Evolutionary conservation across 2,113 vertebrate genomes (phyloP), one percentile per base, ranked within the genome.

Genomic region (Alligator sinensis): DNA sequence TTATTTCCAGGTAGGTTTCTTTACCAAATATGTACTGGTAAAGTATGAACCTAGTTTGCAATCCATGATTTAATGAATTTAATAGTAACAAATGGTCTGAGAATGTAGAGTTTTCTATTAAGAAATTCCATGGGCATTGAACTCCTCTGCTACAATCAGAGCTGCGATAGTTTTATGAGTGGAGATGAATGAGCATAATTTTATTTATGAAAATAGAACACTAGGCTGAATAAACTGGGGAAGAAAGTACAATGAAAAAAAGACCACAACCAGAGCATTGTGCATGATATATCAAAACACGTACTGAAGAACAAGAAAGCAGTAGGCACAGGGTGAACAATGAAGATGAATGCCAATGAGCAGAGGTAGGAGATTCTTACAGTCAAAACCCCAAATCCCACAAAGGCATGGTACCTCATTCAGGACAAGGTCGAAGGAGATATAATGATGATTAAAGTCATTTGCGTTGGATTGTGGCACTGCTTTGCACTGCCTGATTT

Each of bases 41-140:
- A 66, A 87, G 80, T 78, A 89, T 66, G 72, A 96, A 97, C 95
- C 47, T 96, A 92, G 75, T 74, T 96, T 92, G 84, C 47, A 96
- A 91, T 81, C 57, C 59, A 80, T 96, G 87, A 94, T 95, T 97
- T 94, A 96, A 94, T 79, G 77, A 96, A 96, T 2, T 9, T 95
- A 94, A 90, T 61, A 91, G 82, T 72, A 95, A 92, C 10, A 86
- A 79, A 94, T 78, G 88, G 85, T 96, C 77, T 90, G 38, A 85
- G 89, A 92, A 62, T 77, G 91, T 78, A 79, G n/a, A 93, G 70
- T 76, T 96, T 95, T 88, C 72, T 94, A 87, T 94, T 94, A 93
- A 47, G 79, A 87, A 80, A 75, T 91, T 80, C 91, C 61, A 5
- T 30, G 63, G 89, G 70, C 87, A 91, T 61, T 60, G 38, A 66